These are phyloP conservation scores for Sebastes paucispinis DNA, from an alignment of 2,797 vertebrate genomes.

Conservation along the genomic window DNA sequence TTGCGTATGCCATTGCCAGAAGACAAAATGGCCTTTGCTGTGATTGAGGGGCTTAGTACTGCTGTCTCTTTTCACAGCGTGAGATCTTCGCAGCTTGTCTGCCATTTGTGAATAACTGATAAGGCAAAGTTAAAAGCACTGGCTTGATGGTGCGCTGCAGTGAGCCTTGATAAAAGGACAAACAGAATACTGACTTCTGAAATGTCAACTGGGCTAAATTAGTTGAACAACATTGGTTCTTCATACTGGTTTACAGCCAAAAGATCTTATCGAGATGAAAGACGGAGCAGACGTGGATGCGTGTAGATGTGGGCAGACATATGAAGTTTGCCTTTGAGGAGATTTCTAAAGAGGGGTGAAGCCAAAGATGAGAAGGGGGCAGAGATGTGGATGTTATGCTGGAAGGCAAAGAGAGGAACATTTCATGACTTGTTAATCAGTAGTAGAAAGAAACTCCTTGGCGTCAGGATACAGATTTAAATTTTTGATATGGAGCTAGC, in stretches of 20 bases:
- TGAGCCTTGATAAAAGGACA: constrained; percentile 58
- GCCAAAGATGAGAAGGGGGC: constrained; percentile 35
- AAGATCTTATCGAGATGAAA: constrained; percentile 41
- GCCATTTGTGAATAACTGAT: constrained; percentile 72
- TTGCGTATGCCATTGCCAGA: background rate
- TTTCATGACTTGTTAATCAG: constrained; percentile 43
- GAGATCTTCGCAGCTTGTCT: constrained; percentile 58
- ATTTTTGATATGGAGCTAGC: constrained; percentile 27
- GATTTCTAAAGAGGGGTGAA: constrained; percentile 1
- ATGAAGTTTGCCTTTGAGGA: constrained; percentile 39
- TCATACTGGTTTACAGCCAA: constrained; percentile 17
- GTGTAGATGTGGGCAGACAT: constrained; percentile 24
- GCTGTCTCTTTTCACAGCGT: constrained; percentile 58
- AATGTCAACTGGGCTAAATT: constrained; percentile 60
- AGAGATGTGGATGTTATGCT: constrained; percentile 18
- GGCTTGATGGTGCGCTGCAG: constrained; percentile 25
- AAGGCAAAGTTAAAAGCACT: constrained; percentile 55
- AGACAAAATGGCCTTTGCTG: constrained; percentile 60
- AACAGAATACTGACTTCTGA: constrained; percentile 46
- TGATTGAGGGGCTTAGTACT: constrained; percentile 52
- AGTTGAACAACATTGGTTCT: constrained; percentile 17
- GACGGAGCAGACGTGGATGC: background rate
- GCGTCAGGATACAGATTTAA: constrained; percentile 13
- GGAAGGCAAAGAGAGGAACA: constrained; percentile 5
- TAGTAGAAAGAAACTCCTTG: constrained; percentile 8